Base-by-base conservation (phyloP, 1,140 invertebrate genomes). In the Megalopta genalis region DNA sequence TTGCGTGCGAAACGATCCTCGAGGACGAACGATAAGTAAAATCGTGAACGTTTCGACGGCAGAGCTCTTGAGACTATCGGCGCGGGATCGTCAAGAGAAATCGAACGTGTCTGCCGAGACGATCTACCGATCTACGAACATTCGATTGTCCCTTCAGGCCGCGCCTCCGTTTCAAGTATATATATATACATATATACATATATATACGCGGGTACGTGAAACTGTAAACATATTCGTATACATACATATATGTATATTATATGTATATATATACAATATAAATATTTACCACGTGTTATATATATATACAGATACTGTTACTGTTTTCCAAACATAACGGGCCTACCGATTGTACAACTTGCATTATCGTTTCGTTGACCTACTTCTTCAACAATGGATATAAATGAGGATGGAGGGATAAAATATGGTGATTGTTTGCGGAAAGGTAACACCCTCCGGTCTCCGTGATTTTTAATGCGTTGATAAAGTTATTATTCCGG, bases 321-420 rank as follows among this genome's bases (percentile, higher is more conserved):
- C 80, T 59, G 77, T 80, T 84, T 74, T 66, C 52, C 64, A 65
- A 59, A 63, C 52, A 14, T 85, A 85, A 85, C 78, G 23, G 83
- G 78, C 83, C 82, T 85, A 85, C 68, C 73, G 42, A 84, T 69
- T 23, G 16, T 72, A 63, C 64, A 46, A 80, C 54, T 84, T 83
- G 49, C 27, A 69, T 79, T 81, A 49, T 71, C 49, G n/a, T 81
- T 85, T 18, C 52, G 59, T 81, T 77, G 46, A 70, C 66, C 49
- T 66, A 5, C 66, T 37, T 66, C 52, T 62, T n/a, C 52, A 7
- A 74, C 25, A 39, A 74, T 52, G 63, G 54, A 46, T 16, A 46
- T 16, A 12, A 12, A 2, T 12, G 10, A 46, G 42, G 2, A 14
- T 12, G 42, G 3, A 14, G 14, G 2, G 42, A 46, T 3, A 14